phyloP scores from a whole-genome alignment of 2,888 invertebrate species.

The Poecilus cupreus region DNA sequence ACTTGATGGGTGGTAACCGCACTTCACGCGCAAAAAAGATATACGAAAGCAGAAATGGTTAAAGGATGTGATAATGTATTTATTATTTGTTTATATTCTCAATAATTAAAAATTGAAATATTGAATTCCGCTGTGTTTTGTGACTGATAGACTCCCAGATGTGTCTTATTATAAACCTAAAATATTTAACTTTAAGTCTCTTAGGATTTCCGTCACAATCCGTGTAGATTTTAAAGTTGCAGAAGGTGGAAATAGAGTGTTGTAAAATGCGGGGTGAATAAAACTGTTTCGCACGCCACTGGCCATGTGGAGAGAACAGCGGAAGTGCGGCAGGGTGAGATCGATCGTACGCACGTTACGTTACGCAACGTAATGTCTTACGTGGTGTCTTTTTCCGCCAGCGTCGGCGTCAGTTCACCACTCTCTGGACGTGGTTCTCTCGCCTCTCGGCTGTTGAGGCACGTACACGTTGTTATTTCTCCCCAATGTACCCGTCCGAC shows the following conservation, averaged over 20 bases:
- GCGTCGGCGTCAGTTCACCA: not conserved
- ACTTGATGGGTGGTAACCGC: no score
- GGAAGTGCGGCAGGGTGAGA: not conserved
- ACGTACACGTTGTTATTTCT: slow-evolving; percentile 39
- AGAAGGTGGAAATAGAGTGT: not conserved
- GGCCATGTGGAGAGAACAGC: no score
- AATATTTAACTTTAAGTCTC: not conserved
- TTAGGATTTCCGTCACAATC: not conserved
- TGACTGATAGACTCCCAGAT: no score
- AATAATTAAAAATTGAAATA: no score
- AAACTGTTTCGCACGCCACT: not conserved
- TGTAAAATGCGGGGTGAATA: not conserved
- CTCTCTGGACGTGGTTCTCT: not conserved
- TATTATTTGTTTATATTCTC: no score
- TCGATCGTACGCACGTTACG: slow-evolving; percentile 16
- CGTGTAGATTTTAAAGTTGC: not conserved
- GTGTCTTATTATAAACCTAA: no score
- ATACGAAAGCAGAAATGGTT: no score
- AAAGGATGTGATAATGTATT: no score
- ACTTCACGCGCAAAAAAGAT: no score
- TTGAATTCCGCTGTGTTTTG: no score
- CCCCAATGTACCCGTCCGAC: slow-evolving; percentile 24
- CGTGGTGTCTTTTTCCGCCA: not conserved
- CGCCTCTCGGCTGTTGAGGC: not conserved
- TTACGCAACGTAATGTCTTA: slow-evolving; percentile 5